Conservation (phyloP, 2,888 invertebrate species). For the Dicyrtomina minuta region DNA sequence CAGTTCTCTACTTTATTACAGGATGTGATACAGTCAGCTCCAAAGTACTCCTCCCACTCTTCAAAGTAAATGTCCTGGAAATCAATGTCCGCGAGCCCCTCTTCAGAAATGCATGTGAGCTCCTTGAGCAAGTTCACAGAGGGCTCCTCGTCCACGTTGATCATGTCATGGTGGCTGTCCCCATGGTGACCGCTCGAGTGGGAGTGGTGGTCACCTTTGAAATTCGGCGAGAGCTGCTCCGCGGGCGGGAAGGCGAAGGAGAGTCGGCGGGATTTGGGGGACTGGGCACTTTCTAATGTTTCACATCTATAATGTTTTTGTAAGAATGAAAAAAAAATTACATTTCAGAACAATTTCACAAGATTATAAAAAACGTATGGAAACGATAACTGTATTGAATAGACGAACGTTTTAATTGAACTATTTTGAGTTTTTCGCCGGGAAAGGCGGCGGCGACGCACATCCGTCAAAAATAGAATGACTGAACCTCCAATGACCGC, state of each 20-base stretch:
- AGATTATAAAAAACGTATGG: not conserved
- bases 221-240: conserved; percentile 46
- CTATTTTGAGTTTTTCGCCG: conserved; percentile 50
- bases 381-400: not conserved
- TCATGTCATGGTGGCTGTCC: not conserved
- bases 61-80: conserved; percentile 57
- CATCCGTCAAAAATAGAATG: conserved; percentile 76
- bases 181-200: conserved; percentile 29
- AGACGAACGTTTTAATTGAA: conserved; percentile 51
- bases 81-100: conserved; percentile 80
- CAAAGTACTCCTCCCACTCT: conserved; percentile 52
- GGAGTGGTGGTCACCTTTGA: conserved; percentile 42
- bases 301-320: conserved; percentile 51
- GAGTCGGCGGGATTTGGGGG: conserved; percentile 60
- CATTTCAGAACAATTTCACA: not conserved
- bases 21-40: conserved; percentile 65
- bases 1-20: conserved; percentile 68
- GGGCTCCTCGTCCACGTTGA: conserved; percentile 36
- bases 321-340: too few species aligned
- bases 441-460: conserved; percentile 65
- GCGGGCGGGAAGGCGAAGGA: conserved; percentile 49
- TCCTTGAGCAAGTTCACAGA: conserved; percentile 58
- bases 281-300: conserved; percentile 60
- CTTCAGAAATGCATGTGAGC: conserved; percentile 80
- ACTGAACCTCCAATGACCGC: conserved; percentile 75